Evolutionary conservation across 2,113 vertebrate genomes (phyloP).

Genomic region (Ammodytes dubius): DNA sequence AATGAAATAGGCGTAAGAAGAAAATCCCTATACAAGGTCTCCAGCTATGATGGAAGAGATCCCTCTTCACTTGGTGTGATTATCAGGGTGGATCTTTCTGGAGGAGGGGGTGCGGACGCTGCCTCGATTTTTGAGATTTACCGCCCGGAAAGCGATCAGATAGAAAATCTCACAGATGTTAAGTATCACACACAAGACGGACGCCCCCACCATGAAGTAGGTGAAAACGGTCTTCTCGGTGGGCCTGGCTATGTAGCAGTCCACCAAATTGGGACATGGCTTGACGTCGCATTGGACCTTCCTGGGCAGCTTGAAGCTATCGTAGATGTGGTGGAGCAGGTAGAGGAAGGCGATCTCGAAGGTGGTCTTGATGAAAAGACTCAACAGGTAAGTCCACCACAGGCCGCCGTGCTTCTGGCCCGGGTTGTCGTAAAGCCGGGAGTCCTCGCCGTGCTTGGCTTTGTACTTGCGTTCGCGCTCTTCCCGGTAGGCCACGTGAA

Average conservation of each 20-base stretch:
- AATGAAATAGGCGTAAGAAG: neutral
- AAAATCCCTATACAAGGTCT: neutral
- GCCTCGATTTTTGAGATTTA: conserved; percentile 54
- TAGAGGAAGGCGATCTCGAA: conserved; percentile 86
- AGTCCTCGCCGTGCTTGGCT: conserved; percentile 74
- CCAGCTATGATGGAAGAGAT: neutral
- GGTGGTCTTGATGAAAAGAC: conserved; percentile 84
- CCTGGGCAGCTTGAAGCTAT: conserved; percentile 84
- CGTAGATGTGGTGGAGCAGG: conserved; percentile 84
- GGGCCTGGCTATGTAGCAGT: conserved; percentile 87
- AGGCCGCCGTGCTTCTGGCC: conserved; percentile 91
- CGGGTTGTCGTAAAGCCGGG: conserved; percentile 77
- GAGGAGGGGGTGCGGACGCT: conserved; percentile 21
- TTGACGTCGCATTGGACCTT: conserved; percentile 82
- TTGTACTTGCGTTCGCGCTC: conserved; percentile 82
- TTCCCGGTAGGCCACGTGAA: conserved; percentile 86
- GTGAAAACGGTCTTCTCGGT: conserved; percentile 89
- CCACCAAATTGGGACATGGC: conserved; percentile 86
- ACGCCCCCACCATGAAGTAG: conserved; percentile 88
- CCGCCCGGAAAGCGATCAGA: conserved; percentile 78
- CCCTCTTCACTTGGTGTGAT: conserved; percentile 9
- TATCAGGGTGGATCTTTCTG: conserved; percentile 4
- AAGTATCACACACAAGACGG: conserved; percentile 84
- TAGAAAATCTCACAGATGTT: conserved; percentile 87
- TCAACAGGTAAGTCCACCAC: conserved; percentile 92